Evolutionary conservation across 2,888 invertebrate genomes (phyloP).

Genomic region (Sphaerolaimus hirsutus): DNA sequence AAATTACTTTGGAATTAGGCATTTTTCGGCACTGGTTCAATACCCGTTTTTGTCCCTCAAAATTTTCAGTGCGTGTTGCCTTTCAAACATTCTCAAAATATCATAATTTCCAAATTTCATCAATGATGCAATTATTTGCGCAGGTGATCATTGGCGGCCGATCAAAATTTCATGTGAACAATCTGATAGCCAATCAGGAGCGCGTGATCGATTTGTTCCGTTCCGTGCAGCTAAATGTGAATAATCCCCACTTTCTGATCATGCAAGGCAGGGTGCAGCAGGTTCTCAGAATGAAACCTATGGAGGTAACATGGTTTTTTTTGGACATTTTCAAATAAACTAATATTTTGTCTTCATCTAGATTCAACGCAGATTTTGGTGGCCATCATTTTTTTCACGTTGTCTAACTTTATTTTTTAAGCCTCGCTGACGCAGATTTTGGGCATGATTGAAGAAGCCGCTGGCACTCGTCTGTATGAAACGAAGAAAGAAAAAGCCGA

Average conservation of each 20-base stretch:
- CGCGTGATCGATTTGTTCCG: slow-evolving; percentile 78
- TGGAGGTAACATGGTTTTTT: slow-evolving; percentile 47
- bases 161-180: slow-evolving; percentile 70
- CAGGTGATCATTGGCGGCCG: slow-evolving; percentile 22
- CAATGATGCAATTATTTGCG: neutral
- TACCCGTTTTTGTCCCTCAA: too few species aligned
- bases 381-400: too few species aligned
- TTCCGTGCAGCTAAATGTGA: slow-evolving; percentile 84
- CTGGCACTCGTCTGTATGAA: slow-evolving; percentile 88
- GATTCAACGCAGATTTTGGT: too few species aligned
- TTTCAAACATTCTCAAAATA: neutral
- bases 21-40: too few species aligned
- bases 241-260: slow-evolving; percentile 95
- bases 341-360: too few species aligned
- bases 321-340: too few species aligned
- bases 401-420: too few species aligned
- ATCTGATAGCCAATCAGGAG: slow-evolving; percentile 63
- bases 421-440: slow-evolving; percentile 50
- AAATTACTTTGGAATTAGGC: too few species aligned
- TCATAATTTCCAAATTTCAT: neutral
- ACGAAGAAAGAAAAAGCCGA: slow-evolving; percentile 62
- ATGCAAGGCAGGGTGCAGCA: slow-evolving; percentile 98
- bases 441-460: slow-evolving; percentile 94
- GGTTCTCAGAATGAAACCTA: slow-evolving; percentile 92
- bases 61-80: too few species aligned